These are phyloP conservation scores for Cheumatopsyche charites DNA, from an alignment of 1,140 invertebrate species.

Conservation along the genomic window DNA sequence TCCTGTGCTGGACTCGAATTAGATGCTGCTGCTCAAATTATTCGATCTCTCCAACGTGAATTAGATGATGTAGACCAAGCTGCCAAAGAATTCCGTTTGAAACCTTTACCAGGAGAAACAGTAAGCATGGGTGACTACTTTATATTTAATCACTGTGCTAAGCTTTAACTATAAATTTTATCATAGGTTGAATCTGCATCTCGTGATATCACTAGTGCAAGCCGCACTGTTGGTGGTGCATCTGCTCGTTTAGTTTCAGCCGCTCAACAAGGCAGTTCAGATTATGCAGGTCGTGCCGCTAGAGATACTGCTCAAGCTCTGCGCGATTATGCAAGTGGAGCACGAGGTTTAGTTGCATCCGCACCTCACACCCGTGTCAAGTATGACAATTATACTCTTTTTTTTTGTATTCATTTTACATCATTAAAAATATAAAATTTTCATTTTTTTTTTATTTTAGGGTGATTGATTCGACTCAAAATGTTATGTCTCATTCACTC, in stretches of 20 bases:
- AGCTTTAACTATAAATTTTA: background rate
- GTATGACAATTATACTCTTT: no score
- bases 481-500: conserved; percentile 79
- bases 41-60: conserved; percentile 80
- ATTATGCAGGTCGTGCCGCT: conserved; percentile 82
- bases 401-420: background rate
- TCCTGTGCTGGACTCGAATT: conserved; percentile 87
- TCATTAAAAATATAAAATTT: background rate
- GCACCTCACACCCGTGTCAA: conserved; percentile 47
- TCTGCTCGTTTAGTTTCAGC: conserved; percentile 87
- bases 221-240: conserved; percentile 66
- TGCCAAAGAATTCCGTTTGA: conserved; percentile 71
- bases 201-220: conserved; percentile 72
- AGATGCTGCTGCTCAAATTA: conserved; percentile 82
- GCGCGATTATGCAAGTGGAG: conserved; percentile 73
- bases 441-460: conserved; percentile 48
- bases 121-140: no score
- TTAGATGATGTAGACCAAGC: conserved; percentile 80
- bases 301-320: conserved; percentile 79
- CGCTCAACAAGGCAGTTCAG: conserved; percentile 82
- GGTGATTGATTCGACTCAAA: conserved; percentile 76
- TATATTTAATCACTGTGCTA: no score
- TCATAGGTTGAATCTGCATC: conserved; percentile 74
- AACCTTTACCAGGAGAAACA: conserved; percentile 86
- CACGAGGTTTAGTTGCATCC: conserved; percentile 62